Evolutionary conservation across 1,140 invertebrate species (phyloP).

Genomic region (Lasioglossum baleicum): DNA sequence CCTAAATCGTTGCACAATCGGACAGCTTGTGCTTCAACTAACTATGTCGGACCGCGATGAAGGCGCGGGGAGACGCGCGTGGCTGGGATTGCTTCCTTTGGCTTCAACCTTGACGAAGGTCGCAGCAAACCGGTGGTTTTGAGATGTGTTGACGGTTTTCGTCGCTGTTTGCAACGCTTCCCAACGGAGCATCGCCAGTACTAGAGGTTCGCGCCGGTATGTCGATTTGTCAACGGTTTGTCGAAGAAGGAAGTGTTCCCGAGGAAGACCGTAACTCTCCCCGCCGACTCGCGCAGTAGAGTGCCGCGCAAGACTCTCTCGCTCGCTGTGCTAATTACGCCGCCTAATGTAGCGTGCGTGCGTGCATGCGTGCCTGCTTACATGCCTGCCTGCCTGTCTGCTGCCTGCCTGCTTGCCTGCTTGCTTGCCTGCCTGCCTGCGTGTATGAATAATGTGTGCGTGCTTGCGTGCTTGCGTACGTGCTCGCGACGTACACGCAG

Average conservation of each 20-base stretch:
- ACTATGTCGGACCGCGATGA: constrained; percentile 51
- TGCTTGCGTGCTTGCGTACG: constrained; percentile 50
- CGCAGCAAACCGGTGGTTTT: background rate
- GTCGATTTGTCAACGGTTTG: background rate
- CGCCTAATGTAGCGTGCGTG: constrained; percentile 69
- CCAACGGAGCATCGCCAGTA: no score
- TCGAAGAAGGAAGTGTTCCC: constrained; percentile 34
- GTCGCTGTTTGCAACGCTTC: no score
- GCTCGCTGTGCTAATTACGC: constrained; percentile 71
- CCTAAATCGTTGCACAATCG: constrained; percentile 58
- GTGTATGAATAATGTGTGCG: constrained; percentile 62
- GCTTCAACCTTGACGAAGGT: background rate
- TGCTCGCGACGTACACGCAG: constrained; percentile 61
- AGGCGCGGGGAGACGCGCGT: constrained; percentile 38
- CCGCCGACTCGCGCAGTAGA: constrained; percentile 54
- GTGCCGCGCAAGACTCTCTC: constrained; percentile 64
- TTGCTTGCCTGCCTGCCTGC: constrained; percentile 55
- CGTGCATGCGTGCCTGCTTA: constrained; percentile 56
- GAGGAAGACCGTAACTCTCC: constrained; percentile 25
- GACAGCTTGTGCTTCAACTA: constrained; percentile 60
- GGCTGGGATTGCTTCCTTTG: constrained; percentile 14
- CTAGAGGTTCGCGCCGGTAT: background rate
- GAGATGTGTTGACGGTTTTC: no score
- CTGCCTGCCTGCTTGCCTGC: constrained; percentile 39
- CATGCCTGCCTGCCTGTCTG: constrained; percentile 34